A percentile compares a stretch with the other conserved stretches of the same genome.
These are phyloP conservation scores for Ellobius talpinus DNA, from an alignment of 2,113 vertebrate genomes.

Conservation along the genomic window DNA sequence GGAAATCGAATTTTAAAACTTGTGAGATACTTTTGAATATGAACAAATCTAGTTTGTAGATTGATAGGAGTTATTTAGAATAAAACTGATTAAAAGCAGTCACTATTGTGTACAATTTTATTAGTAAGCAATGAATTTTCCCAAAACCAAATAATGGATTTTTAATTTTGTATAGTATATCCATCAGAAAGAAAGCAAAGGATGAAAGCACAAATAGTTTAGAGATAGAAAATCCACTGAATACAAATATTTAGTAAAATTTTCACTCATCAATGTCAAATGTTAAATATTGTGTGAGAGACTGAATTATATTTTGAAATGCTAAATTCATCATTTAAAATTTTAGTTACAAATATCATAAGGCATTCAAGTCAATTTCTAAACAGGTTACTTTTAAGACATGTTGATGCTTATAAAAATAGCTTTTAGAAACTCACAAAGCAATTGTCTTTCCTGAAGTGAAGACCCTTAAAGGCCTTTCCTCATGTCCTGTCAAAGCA, in stretches of 20 bases:
- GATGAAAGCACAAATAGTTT: not conserved
- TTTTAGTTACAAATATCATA: not conserved
- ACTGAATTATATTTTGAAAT: not conserved
- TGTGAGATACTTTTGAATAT: not conserved
- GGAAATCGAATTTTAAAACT: not conserved
- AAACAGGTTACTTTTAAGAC: not conserved
- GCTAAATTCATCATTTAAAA: not conserved
- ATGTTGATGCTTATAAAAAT: constrained; percentile 56
- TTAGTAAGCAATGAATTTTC: not conserved
- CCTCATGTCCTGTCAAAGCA: constrained; percentile 62
- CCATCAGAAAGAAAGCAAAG: not conserved
- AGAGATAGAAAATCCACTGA: not conserved
- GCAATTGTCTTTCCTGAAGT: constrained; percentile 25
- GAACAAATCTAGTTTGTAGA: not conserved
- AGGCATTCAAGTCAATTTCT: not conserved
- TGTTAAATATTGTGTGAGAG: not conserved
- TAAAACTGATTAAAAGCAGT: not conserved
- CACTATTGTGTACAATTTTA: not conserved
- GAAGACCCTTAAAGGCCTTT: constrained; percentile 54
- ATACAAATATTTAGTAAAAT: not conserved
- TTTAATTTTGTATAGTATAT: not conserved
- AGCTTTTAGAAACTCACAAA: constrained; percentile 53
- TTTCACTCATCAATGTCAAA: not conserved
- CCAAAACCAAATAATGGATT: not conserved
- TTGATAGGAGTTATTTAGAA: not conserved